Conservation (phyloP, 1,140 invertebrate genomes). For the Probaryconus sp. region DNA sequence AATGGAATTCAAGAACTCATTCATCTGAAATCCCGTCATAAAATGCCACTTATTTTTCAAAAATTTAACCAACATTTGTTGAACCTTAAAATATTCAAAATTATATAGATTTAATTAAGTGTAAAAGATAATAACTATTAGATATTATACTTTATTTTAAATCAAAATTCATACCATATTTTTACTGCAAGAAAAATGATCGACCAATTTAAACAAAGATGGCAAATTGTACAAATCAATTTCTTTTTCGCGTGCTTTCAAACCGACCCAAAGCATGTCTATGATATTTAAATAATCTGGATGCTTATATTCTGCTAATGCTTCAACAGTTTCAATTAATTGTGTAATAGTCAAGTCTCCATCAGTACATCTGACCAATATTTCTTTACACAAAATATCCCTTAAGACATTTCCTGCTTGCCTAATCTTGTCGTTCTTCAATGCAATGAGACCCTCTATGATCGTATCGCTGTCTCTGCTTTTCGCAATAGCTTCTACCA, state of each 20-base stretch:
- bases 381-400: slow-evolving; percentile 81
- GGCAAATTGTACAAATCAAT: slow-evolving; percentile 81
- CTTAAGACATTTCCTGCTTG: slow-evolving; percentile 76
- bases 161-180: slow-evolving; percentile 76
- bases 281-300: slow-evolving; percentile 77
- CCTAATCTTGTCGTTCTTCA: slow-evolving; percentile 73
- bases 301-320: slow-evolving; percentile 70
- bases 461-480: slow-evolving; percentile 73
- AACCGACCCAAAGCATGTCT: slow-evolving; percentile 85
- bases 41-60: slow-evolving; percentile 80
- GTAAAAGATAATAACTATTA: no score
- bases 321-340: slow-evolving; percentile 80
- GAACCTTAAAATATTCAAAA: slow-evolving; percentile 73
- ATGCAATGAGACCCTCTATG: slow-evolving; percentile 73
- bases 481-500: slow-evolving; percentile 75
- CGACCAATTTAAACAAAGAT: slow-evolving; percentile 80
- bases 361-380: slow-evolving; percentile 81
- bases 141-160: no score
- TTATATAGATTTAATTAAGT: no score
- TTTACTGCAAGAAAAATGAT: slow-evolving; percentile 81
- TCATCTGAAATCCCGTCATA: slow-evolving; percentile 78
- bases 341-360: slow-evolving; percentile 81
- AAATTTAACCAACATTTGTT: slow-evolving; percentile 81
- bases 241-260: slow-evolving; percentile 80
- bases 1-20: slow-evolving; percentile 78